A percentile compares a stretch with the other conserved stretches of the same genome.
Evolutionary conservation across 2,113 vertebrate species (phyloP).

Genomic region (Colossoma macropomum): DNA sequence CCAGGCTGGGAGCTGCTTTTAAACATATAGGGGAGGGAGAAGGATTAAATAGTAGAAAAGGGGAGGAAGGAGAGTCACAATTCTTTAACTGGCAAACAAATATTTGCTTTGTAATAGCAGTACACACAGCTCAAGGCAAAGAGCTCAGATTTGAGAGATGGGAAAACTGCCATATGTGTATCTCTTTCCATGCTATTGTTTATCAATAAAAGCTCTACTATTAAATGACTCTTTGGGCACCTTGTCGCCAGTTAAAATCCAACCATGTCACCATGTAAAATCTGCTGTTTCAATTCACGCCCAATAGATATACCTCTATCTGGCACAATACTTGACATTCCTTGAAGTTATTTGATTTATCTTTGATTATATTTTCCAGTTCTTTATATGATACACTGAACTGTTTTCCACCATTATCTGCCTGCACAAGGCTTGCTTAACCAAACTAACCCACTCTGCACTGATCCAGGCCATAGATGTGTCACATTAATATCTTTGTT

Average conservation of each 20-base stretch:
- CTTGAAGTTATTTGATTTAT: no score
- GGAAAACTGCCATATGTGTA: neutral
- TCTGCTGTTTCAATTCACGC: neutral
- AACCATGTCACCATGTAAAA: neutral
- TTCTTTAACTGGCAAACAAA: constrained; percentile 14
- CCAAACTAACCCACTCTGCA: neutral
- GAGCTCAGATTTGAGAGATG: neutral
- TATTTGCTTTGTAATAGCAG: neutral
- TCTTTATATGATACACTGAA: neutral
- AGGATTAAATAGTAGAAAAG: neutral
- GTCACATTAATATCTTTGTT: constrained; percentile 19
- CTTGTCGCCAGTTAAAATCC: no score
- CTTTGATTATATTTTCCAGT: constrained; percentile 5
- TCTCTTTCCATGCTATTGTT: neutral
- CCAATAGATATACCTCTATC: neutral
- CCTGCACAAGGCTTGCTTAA: constrained; percentile 29
- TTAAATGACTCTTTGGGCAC: neutral
- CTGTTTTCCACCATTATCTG: constrained; percentile 4
- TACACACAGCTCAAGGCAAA: neutral
- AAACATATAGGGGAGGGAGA: neutral
- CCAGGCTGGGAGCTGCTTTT: constrained; percentile 21
- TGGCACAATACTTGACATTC: constrained; percentile 6
- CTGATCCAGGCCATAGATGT: constrained; percentile 18
- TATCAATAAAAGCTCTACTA: neutral
- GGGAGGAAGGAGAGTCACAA: neutral